phyloP scores from a whole-genome alignment of 2,113 vertebrate species.

The Archilochus colubris region DNA sequence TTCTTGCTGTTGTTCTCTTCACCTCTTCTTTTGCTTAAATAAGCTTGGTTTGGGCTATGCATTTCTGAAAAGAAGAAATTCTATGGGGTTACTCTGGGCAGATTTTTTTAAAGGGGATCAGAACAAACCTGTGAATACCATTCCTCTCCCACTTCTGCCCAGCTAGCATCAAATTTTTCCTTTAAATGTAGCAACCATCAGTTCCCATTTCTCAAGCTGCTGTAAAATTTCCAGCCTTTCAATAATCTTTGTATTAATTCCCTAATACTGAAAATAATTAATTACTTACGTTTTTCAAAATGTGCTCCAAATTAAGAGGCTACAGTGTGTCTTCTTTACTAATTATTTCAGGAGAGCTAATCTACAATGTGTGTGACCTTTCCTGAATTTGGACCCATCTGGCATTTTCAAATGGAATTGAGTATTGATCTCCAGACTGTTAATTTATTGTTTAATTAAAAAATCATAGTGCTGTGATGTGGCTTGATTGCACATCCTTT shows the following conservation, averaged over 20 bases:
- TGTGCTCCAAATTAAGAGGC: slow-evolving; percentile 40
- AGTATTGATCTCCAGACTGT: slow-evolving; percentile 64
- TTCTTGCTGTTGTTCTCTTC: background rate
- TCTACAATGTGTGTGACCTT: slow-evolving; percentile 51
- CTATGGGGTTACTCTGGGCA: accelerated
- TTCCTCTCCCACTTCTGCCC: background rate
- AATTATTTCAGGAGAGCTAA: slow-evolving; percentile 55
- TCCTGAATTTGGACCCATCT: slow-evolving; percentile 52
- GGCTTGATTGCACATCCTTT: slow-evolving; percentile 67
- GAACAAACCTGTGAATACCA: background rate
- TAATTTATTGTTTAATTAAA: slow-evolving; percentile 77
- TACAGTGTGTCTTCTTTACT: slow-evolving; percentile 19
- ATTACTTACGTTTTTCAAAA: slow-evolving; percentile 62
- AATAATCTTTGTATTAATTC: slow-evolving; percentile 62
- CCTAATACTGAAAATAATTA: slow-evolving; percentile 39
- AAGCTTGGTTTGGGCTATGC: background rate
- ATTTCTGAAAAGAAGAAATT: background rate
- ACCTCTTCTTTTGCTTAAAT: background rate
- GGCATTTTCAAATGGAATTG: slow-evolving; percentile 72
- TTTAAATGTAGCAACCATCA: background rate
- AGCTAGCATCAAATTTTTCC: background rate
- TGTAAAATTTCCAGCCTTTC: slow-evolving; percentile 13
- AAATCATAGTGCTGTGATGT: slow-evolving; percentile 62
- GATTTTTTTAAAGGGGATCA: background rate
- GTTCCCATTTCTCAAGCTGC: background rate